phyloP scores from a whole-genome alignment of 2,113 vertebrate genomes.

The Psilopogon haemacephalus region DNA sequence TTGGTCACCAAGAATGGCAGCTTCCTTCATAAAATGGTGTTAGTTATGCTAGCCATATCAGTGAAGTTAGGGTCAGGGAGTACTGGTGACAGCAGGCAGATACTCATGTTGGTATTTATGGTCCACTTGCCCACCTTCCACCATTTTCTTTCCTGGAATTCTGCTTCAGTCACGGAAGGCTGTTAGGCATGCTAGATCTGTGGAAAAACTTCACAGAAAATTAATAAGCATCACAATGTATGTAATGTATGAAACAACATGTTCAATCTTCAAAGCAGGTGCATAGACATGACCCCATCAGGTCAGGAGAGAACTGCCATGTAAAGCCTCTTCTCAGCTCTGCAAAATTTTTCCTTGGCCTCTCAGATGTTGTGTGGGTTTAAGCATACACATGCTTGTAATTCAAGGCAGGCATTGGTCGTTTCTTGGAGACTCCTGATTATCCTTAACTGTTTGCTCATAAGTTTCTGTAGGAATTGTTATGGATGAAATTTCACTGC shows the following conservation, averaged over 20 bases:
- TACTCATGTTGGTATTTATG: neutral
- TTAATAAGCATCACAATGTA: neutral
- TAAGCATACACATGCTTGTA: neutral
- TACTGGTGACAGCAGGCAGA: neutral
- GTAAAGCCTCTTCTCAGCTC: neutral
- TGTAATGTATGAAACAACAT: neutral
- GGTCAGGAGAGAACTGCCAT: neutral
- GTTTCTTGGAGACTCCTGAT: neutral
- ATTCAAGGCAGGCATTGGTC: neutral
- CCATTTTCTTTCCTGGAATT: neutral
- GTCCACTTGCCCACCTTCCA: neutral
- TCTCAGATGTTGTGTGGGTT: accelerated
- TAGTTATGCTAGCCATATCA: accelerated
- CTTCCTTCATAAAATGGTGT: too few species aligned
- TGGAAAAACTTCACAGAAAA: neutral
- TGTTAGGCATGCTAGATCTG: neutral
- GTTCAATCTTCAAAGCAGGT: neutral
- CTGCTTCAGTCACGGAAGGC: neutral
- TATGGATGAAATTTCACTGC: too few species aligned
- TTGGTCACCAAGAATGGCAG: accelerated
- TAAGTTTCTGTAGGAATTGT: neutral
- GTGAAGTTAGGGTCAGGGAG: accelerated
- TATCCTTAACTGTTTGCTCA: neutral
- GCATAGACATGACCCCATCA: neutral
- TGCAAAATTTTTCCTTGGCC: neutral